A percentile compares a stretch with the other conserved stretches of the same genome.
Conservation (phyloP, 2,113 vertebrate genomes). For the Eira barbara region DNA sequence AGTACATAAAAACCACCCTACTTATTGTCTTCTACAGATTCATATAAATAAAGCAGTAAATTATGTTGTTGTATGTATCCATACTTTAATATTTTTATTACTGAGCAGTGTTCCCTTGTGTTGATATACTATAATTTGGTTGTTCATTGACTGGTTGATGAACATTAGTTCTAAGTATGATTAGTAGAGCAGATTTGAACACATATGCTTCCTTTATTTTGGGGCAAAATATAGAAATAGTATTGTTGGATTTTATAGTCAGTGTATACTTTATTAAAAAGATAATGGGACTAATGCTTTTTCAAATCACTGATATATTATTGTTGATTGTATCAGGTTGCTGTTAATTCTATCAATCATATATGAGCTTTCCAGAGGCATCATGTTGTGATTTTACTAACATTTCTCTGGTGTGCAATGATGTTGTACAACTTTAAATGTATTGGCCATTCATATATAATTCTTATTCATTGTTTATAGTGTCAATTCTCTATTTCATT, state of each 20-base stretch:
- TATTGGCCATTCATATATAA: neutral
- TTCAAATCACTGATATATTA: neutral
- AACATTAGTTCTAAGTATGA: neutral
- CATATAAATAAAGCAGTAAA: neutral
- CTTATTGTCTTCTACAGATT: neutral
- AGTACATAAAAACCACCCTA: neutral
- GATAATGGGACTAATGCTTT: neutral
- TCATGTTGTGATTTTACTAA: neutral
- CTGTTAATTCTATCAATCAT: neutral
- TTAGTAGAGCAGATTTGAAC: neutral
- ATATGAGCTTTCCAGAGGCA: neutral
- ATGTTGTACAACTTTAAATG: neutral
- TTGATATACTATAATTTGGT: neutral
- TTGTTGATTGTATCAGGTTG: neutral
- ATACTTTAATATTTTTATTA: neutral
- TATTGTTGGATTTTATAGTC: neutral
- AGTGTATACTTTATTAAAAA: neutral
- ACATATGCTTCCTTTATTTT: neutral
- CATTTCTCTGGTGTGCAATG: neutral
- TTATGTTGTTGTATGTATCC: neutral
- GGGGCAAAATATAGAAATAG: neutral
- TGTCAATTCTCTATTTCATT: neutral
- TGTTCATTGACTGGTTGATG: neutral
- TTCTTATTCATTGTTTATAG: neutral
- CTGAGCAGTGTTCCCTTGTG: neutral